Evolutionary conservation across 1,140 invertebrate species (phyloP).

Genomic region (Brachionus sp.): DNA sequence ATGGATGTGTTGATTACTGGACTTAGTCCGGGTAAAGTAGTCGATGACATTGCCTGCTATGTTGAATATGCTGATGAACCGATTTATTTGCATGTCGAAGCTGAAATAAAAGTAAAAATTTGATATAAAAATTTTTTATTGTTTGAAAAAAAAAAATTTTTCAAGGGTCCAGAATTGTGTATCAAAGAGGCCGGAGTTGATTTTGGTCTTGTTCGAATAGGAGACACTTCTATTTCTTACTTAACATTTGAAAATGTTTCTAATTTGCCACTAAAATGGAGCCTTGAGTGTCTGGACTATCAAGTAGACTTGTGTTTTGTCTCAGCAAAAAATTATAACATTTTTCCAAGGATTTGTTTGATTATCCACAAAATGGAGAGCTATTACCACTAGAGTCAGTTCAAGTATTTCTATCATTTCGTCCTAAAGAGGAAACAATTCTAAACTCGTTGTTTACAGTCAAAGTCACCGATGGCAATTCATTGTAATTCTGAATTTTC

Average conservation of each 20-base stretch:
- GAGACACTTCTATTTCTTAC: slow-evolving; percentile 48
- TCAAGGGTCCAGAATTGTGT: slow-evolving; percentile 54
- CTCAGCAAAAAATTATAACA: slow-evolving; percentile 48
- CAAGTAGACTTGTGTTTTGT: neutral
- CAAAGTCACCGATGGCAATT: slow-evolving; percentile 50
- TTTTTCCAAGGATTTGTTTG: slow-evolving; percentile 47
- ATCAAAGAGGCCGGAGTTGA: slow-evolving; percentile 53
- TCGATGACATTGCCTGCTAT: slow-evolving; percentile 53
- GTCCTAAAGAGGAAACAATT: slow-evolving; percentile 48
- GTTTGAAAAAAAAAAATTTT: neutral
- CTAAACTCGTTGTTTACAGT: slow-evolving; percentile 51
- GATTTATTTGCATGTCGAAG: slow-evolving; percentile 54
- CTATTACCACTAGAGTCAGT: slow-evolving; percentile 52
- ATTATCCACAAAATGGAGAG: slow-evolving; percentile 48
- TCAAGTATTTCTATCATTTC: slow-evolving; percentile 50
- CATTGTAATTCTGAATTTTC: slow-evolving; percentile 46
- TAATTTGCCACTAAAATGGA: slow-evolving; percentile 47
- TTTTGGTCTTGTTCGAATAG: slow-evolving; percentile 54
- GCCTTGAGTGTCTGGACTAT: neutral
- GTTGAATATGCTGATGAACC: slow-evolving; percentile 56
- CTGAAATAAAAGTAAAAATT: slow-evolving; percentile 54
- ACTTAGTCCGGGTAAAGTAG: slow-evolving; percentile 52
- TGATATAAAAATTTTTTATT: neutral
- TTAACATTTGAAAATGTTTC: slow-evolving; percentile 52
- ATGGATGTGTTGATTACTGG: slow-evolving; percentile 57